phyloP scores from a whole-genome alignment of 2,888 invertebrate species.

The Cephalotes varians region DNA sequence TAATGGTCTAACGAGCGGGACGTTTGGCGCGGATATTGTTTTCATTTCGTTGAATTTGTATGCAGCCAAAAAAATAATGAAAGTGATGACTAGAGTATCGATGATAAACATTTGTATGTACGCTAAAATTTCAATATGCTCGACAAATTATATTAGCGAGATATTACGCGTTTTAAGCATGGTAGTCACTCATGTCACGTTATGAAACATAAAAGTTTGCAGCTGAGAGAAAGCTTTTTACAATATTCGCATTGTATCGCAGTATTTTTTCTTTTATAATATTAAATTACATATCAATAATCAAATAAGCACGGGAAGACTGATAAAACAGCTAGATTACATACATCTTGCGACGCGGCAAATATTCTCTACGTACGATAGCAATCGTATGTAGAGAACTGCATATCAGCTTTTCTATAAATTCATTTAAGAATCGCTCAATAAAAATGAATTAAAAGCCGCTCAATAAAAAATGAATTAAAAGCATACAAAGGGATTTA shows the following conservation, averaged over 20 bases:
- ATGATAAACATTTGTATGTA: slow-evolving; percentile 14
- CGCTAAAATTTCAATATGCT: slow-evolving; percentile 42
- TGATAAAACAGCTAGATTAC: too few species aligned
- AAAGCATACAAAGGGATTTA: not conserved
- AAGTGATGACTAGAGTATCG: slow-evolving; percentile 14
- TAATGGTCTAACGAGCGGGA: slow-evolving; percentile 45
- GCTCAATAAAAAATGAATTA: not conserved
- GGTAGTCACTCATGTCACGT: slow-evolving; percentile 1
- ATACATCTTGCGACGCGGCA: not conserved
- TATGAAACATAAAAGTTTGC: not conserved
- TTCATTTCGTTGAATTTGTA: slow-evolving; percentile 48
- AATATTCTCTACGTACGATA: not conserved
- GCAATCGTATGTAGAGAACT: not conserved
- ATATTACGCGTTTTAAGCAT: slow-evolving; percentile 22
- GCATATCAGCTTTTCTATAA: not conserved
- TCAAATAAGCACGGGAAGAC: not conserved
- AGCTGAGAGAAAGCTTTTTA: not conserved
- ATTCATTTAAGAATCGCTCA: slow-evolving; percentile 32
- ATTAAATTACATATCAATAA: not conserved
- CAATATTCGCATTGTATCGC: not conserved
- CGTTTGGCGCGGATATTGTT: slow-evolving; percentile 50
- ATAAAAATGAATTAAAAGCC: slow-evolving; percentile 1
- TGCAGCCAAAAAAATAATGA: slow-evolving; percentile 42
- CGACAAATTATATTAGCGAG: slow-evolving; percentile 28
- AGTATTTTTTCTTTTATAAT: not conserved